Evolutionary conservation across 2,113 vertebrate species (phyloP).

Genomic region (Pseudorasbora parva): DNA sequence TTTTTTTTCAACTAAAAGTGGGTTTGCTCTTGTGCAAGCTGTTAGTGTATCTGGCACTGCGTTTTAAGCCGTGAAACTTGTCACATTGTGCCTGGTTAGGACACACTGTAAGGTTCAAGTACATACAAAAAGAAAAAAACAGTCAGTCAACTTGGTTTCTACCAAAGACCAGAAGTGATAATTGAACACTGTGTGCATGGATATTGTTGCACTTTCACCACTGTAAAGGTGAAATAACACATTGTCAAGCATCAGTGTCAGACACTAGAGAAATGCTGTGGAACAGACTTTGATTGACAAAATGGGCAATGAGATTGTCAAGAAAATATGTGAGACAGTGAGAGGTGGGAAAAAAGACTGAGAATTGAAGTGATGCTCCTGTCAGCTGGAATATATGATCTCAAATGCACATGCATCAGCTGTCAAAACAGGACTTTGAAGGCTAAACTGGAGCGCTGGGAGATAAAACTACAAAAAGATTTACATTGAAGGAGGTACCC

Average conservation of each 20-base stretch:
- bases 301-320: conserved; percentile 3
- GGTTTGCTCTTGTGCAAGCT: too few species aligned
- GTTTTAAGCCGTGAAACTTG: too few species aligned
- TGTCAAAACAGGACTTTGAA: conserved; percentile 23
- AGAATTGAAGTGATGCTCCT: conserved; percentile 1
- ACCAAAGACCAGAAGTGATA: background rate
- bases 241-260: conserved; percentile 1
- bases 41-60: too few species aligned
- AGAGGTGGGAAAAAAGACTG: background rate
- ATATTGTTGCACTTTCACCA: background rate
- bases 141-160: background rate
- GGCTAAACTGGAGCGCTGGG: background rate
- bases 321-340: background rate
- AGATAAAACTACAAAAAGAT: background rate
- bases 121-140: background rate
- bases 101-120: background rate
- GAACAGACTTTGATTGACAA: conserved; percentile 37
- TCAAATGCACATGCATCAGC: background rate
- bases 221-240: conserved; percentile 13
- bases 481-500: background rate
- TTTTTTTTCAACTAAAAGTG: too few species aligned
- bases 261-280: background rate
- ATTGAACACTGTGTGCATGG: background rate
- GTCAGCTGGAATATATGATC: background rate
- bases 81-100: too few species aligned